Percentiles rank a stretch among this genome's conserved stretches.
These are phyloP conservation scores for Balaenoptera acutorostrata DNA, from an alignment of 2,113 vertebrate species.

Conservation along the genomic window DNA sequence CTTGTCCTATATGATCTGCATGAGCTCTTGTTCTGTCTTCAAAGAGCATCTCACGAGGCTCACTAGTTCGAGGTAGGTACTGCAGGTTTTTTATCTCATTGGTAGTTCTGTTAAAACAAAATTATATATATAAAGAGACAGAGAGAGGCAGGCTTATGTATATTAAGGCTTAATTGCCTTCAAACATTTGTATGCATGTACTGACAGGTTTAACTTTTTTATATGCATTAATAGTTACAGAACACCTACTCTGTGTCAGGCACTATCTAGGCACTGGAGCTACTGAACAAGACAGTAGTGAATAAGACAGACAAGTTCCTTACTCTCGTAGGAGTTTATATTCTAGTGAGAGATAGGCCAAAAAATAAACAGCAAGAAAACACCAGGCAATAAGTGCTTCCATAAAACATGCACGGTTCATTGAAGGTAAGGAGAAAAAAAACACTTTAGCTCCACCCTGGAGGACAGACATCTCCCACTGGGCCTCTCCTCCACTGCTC, in stretches of 20 bases:
- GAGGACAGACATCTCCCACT: background rate
- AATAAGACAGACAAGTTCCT: background rate
- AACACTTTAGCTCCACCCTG: background rate
- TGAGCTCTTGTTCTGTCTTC: conserved; percentile 96
- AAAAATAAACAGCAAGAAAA: background rate
- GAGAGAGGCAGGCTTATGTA: background rate
- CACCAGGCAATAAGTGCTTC: background rate
- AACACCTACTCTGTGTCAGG: background rate
- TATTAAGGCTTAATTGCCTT: background rate
- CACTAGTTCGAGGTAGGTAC: conserved; percentile 97
- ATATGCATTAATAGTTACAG: background rate
- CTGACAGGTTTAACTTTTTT: background rate
- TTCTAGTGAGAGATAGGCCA: background rate
- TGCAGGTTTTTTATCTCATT: conserved; percentile 99
- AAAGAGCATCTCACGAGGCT: conserved; percentile 97
- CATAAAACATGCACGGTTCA: background rate
- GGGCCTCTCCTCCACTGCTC: background rate
- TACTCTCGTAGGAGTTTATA: background rate
- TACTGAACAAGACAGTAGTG: background rate
- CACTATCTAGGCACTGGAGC: background rate
- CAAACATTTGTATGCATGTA: background rate
- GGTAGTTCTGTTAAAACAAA: conserved; percentile 87
- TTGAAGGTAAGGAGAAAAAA: background rate
- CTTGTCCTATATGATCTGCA: conserved; percentile 97
- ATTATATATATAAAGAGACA: background rate